A percentile compares a stretch with the other conserved stretches of the same genome.
These are phyloP conservation scores for Whitmania pigra DNA, from an alignment of 1,140 invertebrate genomes.

Conservation along the genomic window DNA sequence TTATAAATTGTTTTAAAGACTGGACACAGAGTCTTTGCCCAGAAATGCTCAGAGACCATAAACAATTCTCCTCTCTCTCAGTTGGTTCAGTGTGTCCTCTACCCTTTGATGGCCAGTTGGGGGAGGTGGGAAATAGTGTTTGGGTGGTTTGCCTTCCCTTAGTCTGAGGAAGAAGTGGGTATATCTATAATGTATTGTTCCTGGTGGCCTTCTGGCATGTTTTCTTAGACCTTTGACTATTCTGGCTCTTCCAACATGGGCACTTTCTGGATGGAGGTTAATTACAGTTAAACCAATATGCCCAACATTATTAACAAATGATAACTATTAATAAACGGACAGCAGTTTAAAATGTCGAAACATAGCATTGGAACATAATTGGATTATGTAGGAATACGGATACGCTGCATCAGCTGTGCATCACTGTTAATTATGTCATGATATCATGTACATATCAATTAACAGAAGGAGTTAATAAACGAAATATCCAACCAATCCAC, in stretches of 20 bases:
- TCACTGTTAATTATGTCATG: no score
- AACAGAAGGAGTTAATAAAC: conserved; percentile 14
- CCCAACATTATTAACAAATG: background rate
- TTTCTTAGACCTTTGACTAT: conserved; percentile 67
- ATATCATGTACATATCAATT: background rate
- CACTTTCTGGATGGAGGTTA: conserved; percentile 30
- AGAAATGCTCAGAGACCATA: no score
- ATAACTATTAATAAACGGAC: background rate
- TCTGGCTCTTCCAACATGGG: conserved; percentile 26
- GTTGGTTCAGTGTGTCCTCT: conserved; percentile 55
- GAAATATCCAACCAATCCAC: conserved; percentile 64
- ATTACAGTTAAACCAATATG: conserved; percentile 10
- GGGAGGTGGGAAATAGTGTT: conserved; percentile 56
- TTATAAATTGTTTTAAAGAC: no score
- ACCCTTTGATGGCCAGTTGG: conserved; percentile 55
- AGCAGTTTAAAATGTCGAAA: no score
- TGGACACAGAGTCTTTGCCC: no score
- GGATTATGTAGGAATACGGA: no score
- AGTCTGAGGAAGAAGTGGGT: conserved; percentile 75
- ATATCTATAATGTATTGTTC: conserved; percentile 63
- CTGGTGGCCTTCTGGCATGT: conserved; percentile 59
- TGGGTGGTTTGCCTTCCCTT: conserved; percentile 83
- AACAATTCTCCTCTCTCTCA: conserved; percentile 27
- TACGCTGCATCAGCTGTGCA: no score
- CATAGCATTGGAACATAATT: no score